Conservation (phyloP, 2,113 vertebrate genomes). For the Oreochromis aureus region DNA sequence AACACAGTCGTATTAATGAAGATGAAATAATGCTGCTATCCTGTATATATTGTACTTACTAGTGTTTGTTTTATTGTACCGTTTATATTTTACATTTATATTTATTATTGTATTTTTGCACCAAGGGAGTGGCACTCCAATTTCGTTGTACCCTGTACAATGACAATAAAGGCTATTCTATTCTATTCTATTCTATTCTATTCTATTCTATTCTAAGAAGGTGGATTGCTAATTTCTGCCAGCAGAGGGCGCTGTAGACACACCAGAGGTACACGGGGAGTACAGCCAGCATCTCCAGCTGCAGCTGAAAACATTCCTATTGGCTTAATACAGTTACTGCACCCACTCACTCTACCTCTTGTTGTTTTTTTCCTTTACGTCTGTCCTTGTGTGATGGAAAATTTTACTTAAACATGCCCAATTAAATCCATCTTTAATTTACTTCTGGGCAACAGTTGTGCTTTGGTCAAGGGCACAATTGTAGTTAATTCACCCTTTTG, state of each 20-base stretch:
- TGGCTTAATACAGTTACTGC: background rate
- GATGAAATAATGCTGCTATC: no score
- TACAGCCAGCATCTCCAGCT: slow-evolving; percentile 13
- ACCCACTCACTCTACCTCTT: background rate
- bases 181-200: no score
- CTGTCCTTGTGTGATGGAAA: background rate
- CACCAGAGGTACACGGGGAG: background rate
- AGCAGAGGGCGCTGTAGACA: background rate
- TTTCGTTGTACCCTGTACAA: no score
- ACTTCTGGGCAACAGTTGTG: background rate
- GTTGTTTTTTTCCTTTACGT: background rate
- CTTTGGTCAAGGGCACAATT: background rate
- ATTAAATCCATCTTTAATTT: background rate
- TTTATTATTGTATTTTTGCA: no score
- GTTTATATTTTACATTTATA: no score
- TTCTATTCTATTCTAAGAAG: background rate
- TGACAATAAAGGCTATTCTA: no score
- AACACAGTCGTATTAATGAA: background rate
- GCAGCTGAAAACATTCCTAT: slow-evolving; percentile 2
- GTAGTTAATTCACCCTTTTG: background rate
- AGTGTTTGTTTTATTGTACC: no score
- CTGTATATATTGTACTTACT: no score
- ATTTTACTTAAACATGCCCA: background rate
- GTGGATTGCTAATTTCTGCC: background rate
- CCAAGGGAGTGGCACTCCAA: no score